phyloP scores from a whole-genome alignment of 2,113 vertebrate species.

The Odocoileus virginianus region DNA sequence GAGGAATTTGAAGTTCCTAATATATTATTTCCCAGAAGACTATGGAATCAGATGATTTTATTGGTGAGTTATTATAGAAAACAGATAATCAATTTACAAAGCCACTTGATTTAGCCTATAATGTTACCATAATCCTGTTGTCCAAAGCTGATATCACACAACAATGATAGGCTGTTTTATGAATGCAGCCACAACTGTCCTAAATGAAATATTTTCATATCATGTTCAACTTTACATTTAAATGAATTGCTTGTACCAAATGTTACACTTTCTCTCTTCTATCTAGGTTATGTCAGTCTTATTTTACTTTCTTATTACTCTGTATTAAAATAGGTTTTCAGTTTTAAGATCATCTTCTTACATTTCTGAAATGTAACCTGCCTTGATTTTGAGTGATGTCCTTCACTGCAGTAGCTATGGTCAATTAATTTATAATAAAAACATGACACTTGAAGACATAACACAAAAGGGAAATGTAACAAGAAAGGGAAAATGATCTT shows the following conservation, averaged over 20 bases:
- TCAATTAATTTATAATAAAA: neutral
- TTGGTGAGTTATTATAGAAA: neutral
- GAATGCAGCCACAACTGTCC: neutral
- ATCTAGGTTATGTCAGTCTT: neutral
- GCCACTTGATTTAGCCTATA: neutral
- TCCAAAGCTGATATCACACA: neutral
- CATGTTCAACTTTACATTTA: neutral
- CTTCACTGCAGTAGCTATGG: neutral
- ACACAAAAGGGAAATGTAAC: neutral
- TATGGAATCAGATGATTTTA: neutral
- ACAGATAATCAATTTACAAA: neutral
- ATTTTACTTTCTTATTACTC: neutral
- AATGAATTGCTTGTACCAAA: neutral
- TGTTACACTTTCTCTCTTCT: neutral
- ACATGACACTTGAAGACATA: neutral
- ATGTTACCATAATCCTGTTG: neutral
- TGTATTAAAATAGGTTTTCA: neutral
- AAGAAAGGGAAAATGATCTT: neutral
- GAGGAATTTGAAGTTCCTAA: neutral
- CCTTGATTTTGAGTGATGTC: neutral
- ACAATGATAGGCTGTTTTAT: neutral
- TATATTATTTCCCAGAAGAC: neutral
- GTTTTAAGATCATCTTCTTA: neutral
- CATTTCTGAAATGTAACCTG: neutral
- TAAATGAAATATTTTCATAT: constrained; percentile 11